These are phyloP conservation scores for Philaethria dido DNA, from an alignment of 2,888 invertebrate species.

Conservation along the genomic window DNA sequence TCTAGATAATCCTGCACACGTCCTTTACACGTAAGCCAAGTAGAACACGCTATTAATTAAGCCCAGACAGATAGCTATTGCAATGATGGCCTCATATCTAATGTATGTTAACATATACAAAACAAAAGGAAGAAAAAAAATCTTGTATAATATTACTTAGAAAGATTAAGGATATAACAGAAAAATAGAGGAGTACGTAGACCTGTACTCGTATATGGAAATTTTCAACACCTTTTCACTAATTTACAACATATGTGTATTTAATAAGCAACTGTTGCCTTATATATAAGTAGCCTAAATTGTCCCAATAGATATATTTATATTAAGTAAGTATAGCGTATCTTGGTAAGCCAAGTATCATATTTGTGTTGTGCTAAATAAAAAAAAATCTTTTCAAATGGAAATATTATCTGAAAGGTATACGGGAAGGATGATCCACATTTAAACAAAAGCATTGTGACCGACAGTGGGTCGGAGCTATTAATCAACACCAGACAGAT, in stretches of 20 bases:
- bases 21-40: conserved; percentile 19
- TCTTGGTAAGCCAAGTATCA: not conserved
- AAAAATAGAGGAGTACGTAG: not conserved
- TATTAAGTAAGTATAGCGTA: too few relatives aligned
- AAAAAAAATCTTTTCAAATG: not conserved
- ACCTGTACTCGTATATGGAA: too few relatives aligned
- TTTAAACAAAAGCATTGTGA: conserved; percentile 51
- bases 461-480: conserved; percentile 61
- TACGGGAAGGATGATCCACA: conserved; percentile 42
- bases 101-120: not conserved
- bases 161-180: too few relatives aligned
- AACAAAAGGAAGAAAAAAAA: not conserved
- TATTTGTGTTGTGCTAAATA: not conserved
- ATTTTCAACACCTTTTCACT: too few relatives aligned
- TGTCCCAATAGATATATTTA: too few relatives aligned
- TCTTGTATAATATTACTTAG: not conserved
- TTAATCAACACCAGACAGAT: conserved; percentile 66
- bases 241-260: too few relatives aligned
- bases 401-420: conserved; percentile 13
- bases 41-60: conserved; percentile 61
- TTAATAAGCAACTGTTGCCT: too few relatives aligned
- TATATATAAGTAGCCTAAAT: too few relatives aligned
- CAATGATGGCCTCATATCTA: conserved; percentile 7
- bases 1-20: conserved; percentile 23
- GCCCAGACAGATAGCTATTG: conserved; percentile 56